Evolutionary conservation across 2,113 vertebrate genomes (phyloP).

Genomic region (Notarius quadriscutis): DNA sequence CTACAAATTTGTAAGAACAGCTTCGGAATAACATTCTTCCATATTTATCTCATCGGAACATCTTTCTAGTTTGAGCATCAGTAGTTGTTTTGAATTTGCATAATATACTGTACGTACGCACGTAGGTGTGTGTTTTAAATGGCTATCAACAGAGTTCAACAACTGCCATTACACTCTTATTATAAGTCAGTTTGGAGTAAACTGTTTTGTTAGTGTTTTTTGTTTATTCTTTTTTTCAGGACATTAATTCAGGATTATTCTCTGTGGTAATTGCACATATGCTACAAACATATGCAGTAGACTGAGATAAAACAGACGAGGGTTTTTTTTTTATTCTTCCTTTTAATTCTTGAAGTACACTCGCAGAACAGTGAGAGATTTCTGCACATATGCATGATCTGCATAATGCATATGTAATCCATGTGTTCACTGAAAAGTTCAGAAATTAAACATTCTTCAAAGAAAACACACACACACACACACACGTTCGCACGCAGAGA

Average conservation of each 20-base stretch:
- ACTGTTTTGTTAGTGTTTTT: not conserved
- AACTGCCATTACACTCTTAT: not conserved
- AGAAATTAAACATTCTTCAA: not conserved
- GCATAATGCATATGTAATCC: slow-evolving; percentile 5
- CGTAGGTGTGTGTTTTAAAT: not conserved
- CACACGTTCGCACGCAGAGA: not conserved
- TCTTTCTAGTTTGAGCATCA: not conserved
- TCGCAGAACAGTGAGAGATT: not conserved
- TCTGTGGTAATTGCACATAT: slow-evolving; percentile 16
- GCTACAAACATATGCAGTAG: not conserved
- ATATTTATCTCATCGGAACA: not conserved
- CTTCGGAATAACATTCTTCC: not conserved
- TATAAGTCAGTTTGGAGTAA: not conserved
- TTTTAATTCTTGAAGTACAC: not conserved
- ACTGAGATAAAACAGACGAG: not conserved
- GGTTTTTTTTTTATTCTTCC: not conserved
- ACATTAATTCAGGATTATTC: not conserved
- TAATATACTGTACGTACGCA: too few species aligned
- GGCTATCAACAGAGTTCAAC: not conserved
- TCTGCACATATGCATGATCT: slow-evolving; percentile 18
- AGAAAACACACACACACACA: not conserved
- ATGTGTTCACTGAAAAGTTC: not conserved
- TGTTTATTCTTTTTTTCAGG: not conserved
- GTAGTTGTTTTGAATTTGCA: not conserved
- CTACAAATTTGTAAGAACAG: not conserved